Evolutionary conservation across 2,113 vertebrate genomes (phyloP).

Genomic region (Myocastor coypus): DNA sequence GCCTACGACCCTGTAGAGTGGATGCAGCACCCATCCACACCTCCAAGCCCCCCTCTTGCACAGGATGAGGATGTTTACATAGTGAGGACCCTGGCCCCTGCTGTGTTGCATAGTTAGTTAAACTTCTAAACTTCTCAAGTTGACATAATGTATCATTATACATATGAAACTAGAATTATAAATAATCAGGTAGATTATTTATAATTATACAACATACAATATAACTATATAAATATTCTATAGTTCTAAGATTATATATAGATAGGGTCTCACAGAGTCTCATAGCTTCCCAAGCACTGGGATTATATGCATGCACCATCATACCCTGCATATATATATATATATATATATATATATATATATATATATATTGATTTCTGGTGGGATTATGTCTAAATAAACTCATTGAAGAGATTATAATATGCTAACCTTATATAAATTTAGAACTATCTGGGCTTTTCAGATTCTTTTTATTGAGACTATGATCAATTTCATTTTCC

Average conservation of each 20-base stretch:
- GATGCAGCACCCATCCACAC: no score
- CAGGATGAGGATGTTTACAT: no score
- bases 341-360: no score
- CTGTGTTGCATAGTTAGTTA: no score
- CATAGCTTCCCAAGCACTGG: neutral
- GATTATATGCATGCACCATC: neutral
- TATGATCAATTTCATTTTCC: constrained; percentile 5
- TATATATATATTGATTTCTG: neutral
- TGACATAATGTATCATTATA: no score
- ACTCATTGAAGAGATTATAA: neutral
- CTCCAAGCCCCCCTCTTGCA: no score
- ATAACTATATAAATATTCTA: neutral
- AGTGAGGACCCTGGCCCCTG: no score
- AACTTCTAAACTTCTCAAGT: no score
- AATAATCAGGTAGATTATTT: neutral
- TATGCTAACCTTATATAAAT: neutral
- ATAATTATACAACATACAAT: no score
- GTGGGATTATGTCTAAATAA: neutral
- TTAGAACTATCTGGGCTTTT: neutral
- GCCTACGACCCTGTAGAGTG: no score
- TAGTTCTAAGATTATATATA: neutral
- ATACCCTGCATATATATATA: neutral
- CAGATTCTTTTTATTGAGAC: neutral
- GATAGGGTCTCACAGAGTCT: neutral
- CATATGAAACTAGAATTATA: constrained; percentile 32